Conservation (phyloP, 2,888 invertebrate genomes). For the Pammene fasciana region DNA sequence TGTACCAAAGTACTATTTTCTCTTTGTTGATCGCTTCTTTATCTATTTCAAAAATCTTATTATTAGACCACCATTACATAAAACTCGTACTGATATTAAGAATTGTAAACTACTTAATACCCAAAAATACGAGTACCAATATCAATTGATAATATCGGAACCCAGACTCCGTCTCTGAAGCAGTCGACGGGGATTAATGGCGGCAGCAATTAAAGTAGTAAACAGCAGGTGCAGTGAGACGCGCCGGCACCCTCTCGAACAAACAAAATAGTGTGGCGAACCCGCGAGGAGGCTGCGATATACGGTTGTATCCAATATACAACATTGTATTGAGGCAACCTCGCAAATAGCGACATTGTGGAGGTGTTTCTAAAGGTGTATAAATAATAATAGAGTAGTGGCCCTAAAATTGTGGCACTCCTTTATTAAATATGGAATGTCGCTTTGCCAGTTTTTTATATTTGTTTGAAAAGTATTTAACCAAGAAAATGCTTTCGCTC, state of each 20-base stretch:
- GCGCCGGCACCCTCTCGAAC: conserved; percentile 56
- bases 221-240: conserved; percentile 75
- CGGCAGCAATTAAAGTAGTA: conserved; percentile 78
- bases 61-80: not conserved
- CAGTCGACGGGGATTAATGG: conserved; percentile 73
- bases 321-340: not conserved
- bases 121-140: not conserved
- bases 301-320: conserved; percentile 1
- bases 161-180: conserved; percentile 61
- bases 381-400: not conserved
- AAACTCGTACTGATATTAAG: no score
- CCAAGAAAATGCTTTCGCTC: no score
- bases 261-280: conserved; percentile 72
- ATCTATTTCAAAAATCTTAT: no score
- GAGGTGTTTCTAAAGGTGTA: no score
- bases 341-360: not conserved
- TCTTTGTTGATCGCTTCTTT: no score
- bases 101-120: not conserved
- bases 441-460: no score
- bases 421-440: not conserved
- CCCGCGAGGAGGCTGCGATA: conserved; percentile 47
- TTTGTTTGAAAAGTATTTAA: no score
- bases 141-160: conserved; percentile 45
- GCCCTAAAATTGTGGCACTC: not conserved
- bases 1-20: no score